These are phyloP conservation scores for Agelas oroides DNA, from an alignment of 37 sponge, comb jelly and placozoan genomes.

Conservation along the genomic window DNA sequence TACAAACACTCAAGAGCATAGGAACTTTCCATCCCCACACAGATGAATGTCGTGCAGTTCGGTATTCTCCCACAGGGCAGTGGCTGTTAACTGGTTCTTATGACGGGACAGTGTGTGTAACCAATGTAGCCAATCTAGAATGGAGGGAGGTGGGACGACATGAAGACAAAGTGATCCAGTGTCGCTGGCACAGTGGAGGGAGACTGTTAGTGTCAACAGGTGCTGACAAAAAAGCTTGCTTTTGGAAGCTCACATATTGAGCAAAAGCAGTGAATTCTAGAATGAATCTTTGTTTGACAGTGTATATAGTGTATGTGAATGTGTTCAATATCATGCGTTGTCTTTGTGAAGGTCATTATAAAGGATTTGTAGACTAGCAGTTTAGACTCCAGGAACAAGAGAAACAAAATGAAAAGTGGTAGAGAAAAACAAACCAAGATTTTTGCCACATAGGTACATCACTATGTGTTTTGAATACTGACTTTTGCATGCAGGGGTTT, in stretches of 20 bases:
- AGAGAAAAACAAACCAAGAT: background rate
- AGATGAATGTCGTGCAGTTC: slow-evolving; percentile 74
- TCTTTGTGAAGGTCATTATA: background rate
- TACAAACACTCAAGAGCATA: background rate
- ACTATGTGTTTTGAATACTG: too few relatives aligned
- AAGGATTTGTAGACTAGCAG: too few relatives aligned
- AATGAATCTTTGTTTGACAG: too few relatives aligned
- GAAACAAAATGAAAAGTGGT: background rate
- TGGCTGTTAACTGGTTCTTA: slow-evolving; percentile 86
- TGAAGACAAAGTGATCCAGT: slow-evolving; percentile 87
- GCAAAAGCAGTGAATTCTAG: too few relatives aligned
- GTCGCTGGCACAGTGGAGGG: slow-evolving; percentile 80
- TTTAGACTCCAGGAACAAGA: too few relatives aligned
- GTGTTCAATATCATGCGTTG: background rate
- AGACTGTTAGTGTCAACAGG: slow-evolving; percentile 63
- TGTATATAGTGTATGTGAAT: too few relatives aligned
- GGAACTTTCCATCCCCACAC: slow-evolving; percentile 33
- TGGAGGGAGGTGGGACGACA: slow-evolving; percentile 61
- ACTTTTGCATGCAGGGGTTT: slow-evolving; percentile 51
- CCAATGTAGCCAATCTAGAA: slow-evolving; percentile 2
- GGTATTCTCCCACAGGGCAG: slow-evolving; percentile 54
- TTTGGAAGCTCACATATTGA: slow-evolving; percentile 51
- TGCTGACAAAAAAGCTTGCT: slow-evolving; percentile 69
- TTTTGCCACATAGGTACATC: too few relatives aligned
- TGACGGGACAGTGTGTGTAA: slow-evolving; percentile 66